Evolutionary conservation across 2,113 vertebrate species (phyloP).

Genomic region (Forbesichthys agassizii): DNA sequence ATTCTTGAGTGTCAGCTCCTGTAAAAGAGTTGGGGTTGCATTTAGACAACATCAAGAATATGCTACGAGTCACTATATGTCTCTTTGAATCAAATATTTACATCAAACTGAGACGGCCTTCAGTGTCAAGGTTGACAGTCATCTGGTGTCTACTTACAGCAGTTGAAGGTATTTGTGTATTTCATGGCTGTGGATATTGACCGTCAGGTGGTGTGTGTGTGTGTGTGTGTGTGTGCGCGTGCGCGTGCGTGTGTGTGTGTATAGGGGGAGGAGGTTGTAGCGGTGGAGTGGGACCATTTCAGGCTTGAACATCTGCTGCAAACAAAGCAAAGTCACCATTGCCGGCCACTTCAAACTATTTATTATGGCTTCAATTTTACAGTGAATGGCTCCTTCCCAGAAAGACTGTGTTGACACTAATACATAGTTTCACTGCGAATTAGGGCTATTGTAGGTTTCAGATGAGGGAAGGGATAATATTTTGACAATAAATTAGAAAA

Average conservation of each 20-base stretch:
- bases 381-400: not conserved
- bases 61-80: constrained; percentile 33
- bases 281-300: constrained; percentile 26
- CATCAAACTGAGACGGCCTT: constrained; percentile 45
- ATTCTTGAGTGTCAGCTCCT: not conserved
- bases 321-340: constrained; percentile 58
- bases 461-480: too few species aligned
- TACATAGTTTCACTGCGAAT: not conserved
- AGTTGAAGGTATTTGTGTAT: constrained; percentile 55
- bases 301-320: constrained; percentile 61
- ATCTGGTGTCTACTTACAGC: constrained; percentile 60
- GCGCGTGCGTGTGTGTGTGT: not conserved
- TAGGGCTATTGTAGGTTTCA: too few species aligned
- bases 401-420: not conserved
- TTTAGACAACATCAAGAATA: constrained; percentile 23
- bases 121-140: constrained; percentile 57
- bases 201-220: constrained; percentile 8
- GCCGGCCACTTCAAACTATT: constrained; percentile 16
- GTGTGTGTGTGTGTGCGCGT: not conserved
- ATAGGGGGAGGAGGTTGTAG: constrained; percentile 11
- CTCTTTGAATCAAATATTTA: constrained; percentile 35
- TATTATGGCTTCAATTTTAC: constrained; percentile 24
- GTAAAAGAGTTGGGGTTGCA: constrained; percentile 5
- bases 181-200: constrained; percentile 28
- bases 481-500: too few species aligned